These are phyloP conservation scores for Planococcus citri DNA, from an alignment of 1,140 invertebrate genomes.

Conservation along the genomic window DNA sequence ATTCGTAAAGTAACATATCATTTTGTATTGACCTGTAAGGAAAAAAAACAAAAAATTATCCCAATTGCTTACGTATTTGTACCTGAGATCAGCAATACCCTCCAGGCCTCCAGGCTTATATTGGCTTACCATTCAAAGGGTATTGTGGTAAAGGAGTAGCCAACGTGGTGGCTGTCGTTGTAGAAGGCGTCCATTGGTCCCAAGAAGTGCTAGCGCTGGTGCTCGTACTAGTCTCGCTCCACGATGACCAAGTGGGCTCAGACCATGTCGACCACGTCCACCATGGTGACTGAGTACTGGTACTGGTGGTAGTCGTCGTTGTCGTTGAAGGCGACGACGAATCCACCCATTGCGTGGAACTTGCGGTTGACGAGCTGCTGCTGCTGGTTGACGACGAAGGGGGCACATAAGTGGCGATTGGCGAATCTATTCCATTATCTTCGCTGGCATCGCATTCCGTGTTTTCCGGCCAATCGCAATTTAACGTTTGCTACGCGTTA, in stretches of 20 bases:
- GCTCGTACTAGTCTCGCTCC: conserved; percentile 4
- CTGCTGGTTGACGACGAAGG: conserved; percentile 19
- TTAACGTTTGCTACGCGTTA: conserved; percentile 36
- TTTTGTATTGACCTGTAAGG: conserved; percentile 45
- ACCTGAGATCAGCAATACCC: too few species aligned
- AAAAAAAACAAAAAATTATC: neutral
- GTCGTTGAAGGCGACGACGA: neutral
- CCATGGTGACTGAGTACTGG: conserved; percentile 29
- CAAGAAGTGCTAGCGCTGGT: conserved; percentile 25
- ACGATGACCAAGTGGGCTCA: conserved; percentile 19
- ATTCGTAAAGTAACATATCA: conserved; percentile 87
- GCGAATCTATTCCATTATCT: conserved; percentile 13
- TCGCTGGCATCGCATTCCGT: conserved; percentile 44
- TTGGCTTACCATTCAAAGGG: conserved; percentile 19
- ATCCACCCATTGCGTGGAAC: conserved; percentile 24
- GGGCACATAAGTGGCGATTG: neutral
- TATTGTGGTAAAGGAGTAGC: conserved; percentile 20
- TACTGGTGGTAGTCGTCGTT: conserved; percentile 32
- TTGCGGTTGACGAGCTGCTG: conserved; percentile 24
- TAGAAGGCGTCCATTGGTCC: conserved; percentile 29
- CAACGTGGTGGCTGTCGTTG: conserved; percentile 27
- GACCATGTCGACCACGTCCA: conserved; percentile 24
- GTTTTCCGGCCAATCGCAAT: conserved; percentile 66
- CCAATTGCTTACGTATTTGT: neutral
- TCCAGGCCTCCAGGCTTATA: neutral